Evolutionary conservation across 35 echinoderm and acorn worm species (phyloP).

Genomic region (Holothuria glaberrima): DNA sequence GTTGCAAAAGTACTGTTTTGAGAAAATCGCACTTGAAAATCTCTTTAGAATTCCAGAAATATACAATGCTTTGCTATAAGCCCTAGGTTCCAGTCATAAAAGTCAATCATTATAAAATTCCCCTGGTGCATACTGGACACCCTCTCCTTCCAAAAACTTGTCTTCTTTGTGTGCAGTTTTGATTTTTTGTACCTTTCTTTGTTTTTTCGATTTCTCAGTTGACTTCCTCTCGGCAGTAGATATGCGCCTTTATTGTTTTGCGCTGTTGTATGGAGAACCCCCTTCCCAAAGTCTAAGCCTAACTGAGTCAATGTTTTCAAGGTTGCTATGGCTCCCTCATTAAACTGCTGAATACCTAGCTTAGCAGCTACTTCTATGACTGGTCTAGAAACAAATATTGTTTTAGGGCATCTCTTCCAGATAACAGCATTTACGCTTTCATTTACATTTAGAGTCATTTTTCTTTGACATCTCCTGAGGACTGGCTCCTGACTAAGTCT

Average conservation of each 20-base stretch:
- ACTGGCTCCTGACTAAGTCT: not conserved
- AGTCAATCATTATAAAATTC: constrained; percentile 31
- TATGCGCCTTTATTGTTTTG: not conserved
- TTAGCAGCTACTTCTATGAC: constrained; percentile 29
- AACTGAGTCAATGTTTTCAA: constrained; percentile 1
- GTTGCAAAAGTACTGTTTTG: constrained; percentile 5
- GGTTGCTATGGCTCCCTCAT: constrained; percentile 11
- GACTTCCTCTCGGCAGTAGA: constrained; percentile 2
- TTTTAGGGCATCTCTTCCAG: constrained; percentile 41
- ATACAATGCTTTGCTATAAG: not conserved
- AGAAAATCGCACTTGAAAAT: constrained; percentile 18
- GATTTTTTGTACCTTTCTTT: not conserved
- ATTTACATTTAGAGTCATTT: constrained; percentile 42
- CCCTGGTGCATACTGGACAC: constrained; percentile 30
- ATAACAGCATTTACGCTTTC: constrained; percentile 32
- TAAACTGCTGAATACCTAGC: constrained; percentile 15
- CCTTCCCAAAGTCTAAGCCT: not conserved
- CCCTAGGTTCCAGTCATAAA: constrained; percentile 9
- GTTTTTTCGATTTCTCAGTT: not conserved
- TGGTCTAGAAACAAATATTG: constrained; percentile 36
- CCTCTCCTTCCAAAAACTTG: constrained; percentile 5
- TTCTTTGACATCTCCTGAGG: constrained; percentile 5
- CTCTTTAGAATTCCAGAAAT: not conserved
- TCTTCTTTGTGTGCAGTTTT: not conserved
- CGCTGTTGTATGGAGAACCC: not conserved